Evolutionary conservation across 2,888 invertebrate species (phyloP), one percentile per base, ranked within the genome.

Genomic region (Lordiphosa fenestrarum): DNA sequence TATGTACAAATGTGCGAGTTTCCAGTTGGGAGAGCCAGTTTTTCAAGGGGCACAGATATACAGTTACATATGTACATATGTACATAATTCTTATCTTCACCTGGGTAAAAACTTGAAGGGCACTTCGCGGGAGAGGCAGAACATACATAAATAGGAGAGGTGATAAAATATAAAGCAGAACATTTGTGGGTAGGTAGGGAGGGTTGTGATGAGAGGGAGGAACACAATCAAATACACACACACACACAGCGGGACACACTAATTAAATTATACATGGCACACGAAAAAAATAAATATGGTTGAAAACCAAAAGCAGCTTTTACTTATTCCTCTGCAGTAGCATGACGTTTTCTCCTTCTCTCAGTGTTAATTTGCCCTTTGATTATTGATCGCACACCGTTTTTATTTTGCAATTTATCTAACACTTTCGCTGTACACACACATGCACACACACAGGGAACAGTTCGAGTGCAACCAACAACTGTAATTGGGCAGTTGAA

Each of bases 321-420:
- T 86, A 86, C 85, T 86, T 86, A 84, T 85, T 86, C 67, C 86
- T 72, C 75, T 76, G 86, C 62, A 86, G 86, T 54, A 86, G 71
- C 85, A 86, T 85, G 67, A 57, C 60, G 66, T 67, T 51, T 25
- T 38, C 35, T 40, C 35, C 58, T 23, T 38, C 30, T 44, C 10
- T 19, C 49, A 30, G 30, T 30, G 30, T 30, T 30, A 30, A 9
- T 9, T 30, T 30, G 9, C 30, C 30, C 7, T 30, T 30, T 9
- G 30, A 10, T 30, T 30, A 30, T 30, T 30, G 30, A 30, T 30
- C 30, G 30, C 9, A 30, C 9, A 30, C 30, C 2, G 33, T 41
- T 37, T 25, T 12, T 38, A 5, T 49, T 10, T 19, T 21, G 21
- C 12, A 25, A 38, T 37, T 36, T 21, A 19, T 30, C 30, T 30